A percentile compares a stretch with the other conserved stretches of the same genome.
phyloP scores from a whole-genome alignment of 1,140 invertebrate species.

The Pomacea maculata region DNA sequence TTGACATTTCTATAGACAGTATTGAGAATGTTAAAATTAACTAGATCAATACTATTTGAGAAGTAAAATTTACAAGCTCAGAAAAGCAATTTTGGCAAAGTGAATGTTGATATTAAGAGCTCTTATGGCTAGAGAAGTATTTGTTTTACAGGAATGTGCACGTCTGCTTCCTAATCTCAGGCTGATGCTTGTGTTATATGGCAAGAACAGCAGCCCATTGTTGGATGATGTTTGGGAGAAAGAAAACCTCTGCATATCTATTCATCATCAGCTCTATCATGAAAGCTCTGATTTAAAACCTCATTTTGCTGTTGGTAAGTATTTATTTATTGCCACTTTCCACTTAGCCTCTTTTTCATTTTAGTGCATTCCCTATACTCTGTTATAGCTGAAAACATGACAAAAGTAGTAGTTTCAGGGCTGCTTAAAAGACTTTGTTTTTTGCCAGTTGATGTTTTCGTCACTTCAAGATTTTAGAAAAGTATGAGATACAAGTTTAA shows the following conservation, averaged over 20 bases:
- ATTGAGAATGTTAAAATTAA: background rate
- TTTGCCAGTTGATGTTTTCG: too few species aligned
- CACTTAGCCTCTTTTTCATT: too few species aligned
- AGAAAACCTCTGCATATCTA: constrained; percentile 26
- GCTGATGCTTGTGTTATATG: constrained; percentile 30
- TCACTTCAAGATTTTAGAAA: too few species aligned
- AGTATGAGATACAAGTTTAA: too few species aligned
- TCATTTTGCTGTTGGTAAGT: constrained; percentile 36
- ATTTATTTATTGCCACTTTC: background rate
- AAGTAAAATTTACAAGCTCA: background rate
- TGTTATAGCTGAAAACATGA: too few species aligned
- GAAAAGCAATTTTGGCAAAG: too few species aligned
- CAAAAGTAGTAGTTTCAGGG: too few species aligned
- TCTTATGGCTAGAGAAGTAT: background rate
- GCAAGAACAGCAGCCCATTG: constrained; percentile 24
- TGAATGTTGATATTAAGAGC: background rate
- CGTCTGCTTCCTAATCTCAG: constrained; percentile 17
- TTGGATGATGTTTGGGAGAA: constrained; percentile 5
- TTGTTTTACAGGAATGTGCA: constrained; percentile 30
- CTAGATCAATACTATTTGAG: background rate
- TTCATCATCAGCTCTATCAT: constrained; percentile 34
- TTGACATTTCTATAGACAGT: background rate
- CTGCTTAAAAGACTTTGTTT: too few species aligned
- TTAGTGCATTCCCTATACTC: too few species aligned
- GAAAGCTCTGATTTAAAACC: constrained; percentile 21